A percentile compares a stretch with the other conserved stretches of the same genome.
phyloP scores from a whole-genome alignment of 2,888 invertebrate species.

The Ctena decussata region DNA sequence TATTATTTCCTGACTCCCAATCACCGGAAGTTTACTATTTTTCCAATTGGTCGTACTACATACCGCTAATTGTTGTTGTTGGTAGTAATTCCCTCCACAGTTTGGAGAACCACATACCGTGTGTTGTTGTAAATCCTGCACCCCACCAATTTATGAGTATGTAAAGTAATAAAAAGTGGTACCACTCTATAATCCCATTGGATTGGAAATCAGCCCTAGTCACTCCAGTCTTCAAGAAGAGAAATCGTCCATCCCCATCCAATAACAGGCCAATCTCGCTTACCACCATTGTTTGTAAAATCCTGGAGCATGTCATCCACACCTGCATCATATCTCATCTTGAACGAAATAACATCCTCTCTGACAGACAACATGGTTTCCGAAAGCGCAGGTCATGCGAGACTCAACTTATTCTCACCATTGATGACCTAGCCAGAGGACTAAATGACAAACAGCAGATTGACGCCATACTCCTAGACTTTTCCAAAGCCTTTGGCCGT shows the following conservation, averaged over 20 bases:
- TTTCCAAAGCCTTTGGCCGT: not conserved
- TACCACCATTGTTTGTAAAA: not conserved
- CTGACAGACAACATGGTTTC: not conserved
- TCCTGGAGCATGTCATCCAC: slow-evolving; percentile 23
- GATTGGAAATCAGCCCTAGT: slow-evolving; percentile 18
- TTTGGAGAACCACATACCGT: too few species aligned
- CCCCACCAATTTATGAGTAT: too few species aligned
- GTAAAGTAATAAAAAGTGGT: too few species aligned
- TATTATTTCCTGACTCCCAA: too few species aligned
- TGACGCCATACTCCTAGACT: slow-evolving; percentile 14
- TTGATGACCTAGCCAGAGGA: slow-evolving; percentile 19
- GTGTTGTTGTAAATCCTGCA: too few species aligned
- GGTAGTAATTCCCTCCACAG: too few species aligned
- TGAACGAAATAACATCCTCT: not conserved
- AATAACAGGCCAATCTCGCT: slow-evolving; percentile 10
- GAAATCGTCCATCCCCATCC: not conserved
- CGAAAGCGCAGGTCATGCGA: slow-evolving; percentile 1
- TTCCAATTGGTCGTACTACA: too few species aligned
- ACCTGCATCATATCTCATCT: not conserved
- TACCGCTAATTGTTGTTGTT: too few species aligned
- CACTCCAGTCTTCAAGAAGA: slow-evolving; percentile 19
- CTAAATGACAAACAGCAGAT: slow-evolving; percentile 16
- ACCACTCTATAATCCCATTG: too few species aligned
- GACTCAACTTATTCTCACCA: not conserved
- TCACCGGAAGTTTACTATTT: too few species aligned